These are phyloP conservation scores for Scrobipalpa costella DNA, from an alignment of 2,888 invertebrate genomes.

Conservation along the genomic window DNA sequence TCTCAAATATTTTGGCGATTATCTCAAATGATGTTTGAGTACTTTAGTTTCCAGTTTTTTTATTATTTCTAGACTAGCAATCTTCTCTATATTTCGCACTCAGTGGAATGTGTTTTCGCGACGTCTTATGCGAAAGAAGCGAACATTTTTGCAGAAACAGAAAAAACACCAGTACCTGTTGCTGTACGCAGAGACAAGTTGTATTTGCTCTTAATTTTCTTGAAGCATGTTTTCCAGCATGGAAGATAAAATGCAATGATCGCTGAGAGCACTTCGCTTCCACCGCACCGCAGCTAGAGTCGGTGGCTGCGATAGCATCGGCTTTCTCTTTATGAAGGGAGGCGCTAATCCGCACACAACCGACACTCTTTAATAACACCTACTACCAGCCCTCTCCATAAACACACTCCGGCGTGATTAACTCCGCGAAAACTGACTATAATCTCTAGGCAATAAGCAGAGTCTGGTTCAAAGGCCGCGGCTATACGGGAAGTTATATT, in stretches of 20 bases:
- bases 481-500: conserved; percentile 14
- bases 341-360: conserved; percentile 20
- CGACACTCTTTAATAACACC: conserved; percentile 17
- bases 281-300: not conserved
- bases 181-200: too few relatives aligned
- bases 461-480: not conserved
- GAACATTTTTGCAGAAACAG: too few relatives aligned
- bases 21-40: too few relatives aligned
- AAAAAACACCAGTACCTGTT: too few relatives aligned
- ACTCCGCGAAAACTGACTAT: conserved; percentile 9
- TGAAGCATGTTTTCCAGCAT: not conserved
- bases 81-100: too few relatives aligned
- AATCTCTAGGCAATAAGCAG: conserved; percentile 9
- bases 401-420: conserved; percentile 18
- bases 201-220: too few relatives aligned
- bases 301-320: conserved; percentile 13
- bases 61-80: too few relatives aligned
- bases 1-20: too few relatives aligned
- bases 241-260: not conserved
- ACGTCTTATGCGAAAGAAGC: too few relatives aligned
- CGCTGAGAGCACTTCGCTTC: not conserved
- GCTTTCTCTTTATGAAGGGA: conserved; percentile 24
- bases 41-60: too few relatives aligned
- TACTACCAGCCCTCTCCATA: conserved; percentile 4
- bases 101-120: too few relatives aligned